These are phyloP conservation scores for Thereva unica DNA, from an alignment of 2,888 invertebrate species.

Conservation along the genomic window DNA sequence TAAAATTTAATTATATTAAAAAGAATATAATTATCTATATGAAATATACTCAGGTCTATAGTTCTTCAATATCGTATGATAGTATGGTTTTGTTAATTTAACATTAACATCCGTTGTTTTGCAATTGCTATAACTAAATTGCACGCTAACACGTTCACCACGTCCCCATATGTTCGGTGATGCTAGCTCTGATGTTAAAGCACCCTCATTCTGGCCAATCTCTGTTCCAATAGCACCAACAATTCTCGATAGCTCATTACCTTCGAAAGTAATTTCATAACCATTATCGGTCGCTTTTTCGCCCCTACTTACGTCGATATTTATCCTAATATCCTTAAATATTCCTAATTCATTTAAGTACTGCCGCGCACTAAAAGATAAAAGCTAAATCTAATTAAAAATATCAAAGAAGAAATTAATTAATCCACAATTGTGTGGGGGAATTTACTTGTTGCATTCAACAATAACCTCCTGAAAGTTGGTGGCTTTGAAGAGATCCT, in stretches of 20 bases:
- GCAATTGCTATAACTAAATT: conserved; percentile 84
- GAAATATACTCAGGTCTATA: conserved; percentile 63
- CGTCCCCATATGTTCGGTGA: conserved; percentile 86
- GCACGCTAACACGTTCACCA: conserved; percentile 80
- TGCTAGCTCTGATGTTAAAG: conserved; percentile 67
- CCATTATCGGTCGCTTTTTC: conserved; percentile 77
- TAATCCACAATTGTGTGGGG: conserved; percentile 6
- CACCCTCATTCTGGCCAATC: conserved; percentile 91
- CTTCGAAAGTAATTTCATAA: conserved; percentile 81
- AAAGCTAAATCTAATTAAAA: not conserved
- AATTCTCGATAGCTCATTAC: conserved; percentile 79
- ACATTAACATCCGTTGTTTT: conserved; percentile 80
- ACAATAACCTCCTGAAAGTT: conserved; percentile 85
- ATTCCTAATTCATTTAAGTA: conserved; percentile 84
- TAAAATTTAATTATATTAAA: not conserved
- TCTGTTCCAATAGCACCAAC: conserved; percentile 85
- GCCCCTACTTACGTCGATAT: conserved; percentile 85
- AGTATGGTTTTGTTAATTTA: conserved; percentile 81
- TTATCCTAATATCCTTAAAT: conserved; percentile 82
- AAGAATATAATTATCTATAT: conserved; percentile 11
- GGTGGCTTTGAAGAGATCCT: conserved; percentile 79
- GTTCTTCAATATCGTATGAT: conserved; percentile 64
- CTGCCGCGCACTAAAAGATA: conserved; percentile 65
- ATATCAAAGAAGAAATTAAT: conserved; percentile 34
- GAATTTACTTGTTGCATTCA: conserved; percentile 65